phyloP scores from a whole-genome alignment of 2,888 invertebrate species.

The Sinopyrophorus schimmeli region DNA sequence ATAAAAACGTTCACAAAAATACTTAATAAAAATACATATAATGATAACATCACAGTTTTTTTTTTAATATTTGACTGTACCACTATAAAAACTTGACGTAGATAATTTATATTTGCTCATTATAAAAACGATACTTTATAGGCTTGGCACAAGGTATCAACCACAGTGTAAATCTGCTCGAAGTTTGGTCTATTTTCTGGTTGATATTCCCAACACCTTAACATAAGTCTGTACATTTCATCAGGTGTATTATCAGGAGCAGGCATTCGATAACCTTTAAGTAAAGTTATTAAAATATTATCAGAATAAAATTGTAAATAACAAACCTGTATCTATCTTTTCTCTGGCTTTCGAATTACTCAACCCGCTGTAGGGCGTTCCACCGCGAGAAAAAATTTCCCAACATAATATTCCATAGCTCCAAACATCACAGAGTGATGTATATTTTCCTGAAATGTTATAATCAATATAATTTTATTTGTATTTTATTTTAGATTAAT shows the following conservation, averaged over 20 bases:
- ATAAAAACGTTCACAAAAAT: too few species aligned
- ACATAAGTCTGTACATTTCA: constrained; percentile 88
- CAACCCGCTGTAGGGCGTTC: constrained; percentile 91
- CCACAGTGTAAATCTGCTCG: constrained; percentile 79
- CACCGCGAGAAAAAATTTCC: constrained; percentile 95
- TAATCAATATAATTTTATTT: too few species aligned
- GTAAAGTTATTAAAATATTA: constrained; percentile 5
- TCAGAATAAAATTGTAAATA: not conserved
- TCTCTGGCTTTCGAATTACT: constrained; percentile 92
- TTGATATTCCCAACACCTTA: constrained; percentile 92
- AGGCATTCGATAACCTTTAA: constrained; percentile 88
- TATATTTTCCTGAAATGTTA: constrained; percentile 82
- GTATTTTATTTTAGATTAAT: constrained; percentile 1
- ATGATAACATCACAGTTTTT: constrained; percentile 26
- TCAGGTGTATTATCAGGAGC: constrained; percentile 86
- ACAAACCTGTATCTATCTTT: constrained; percentile 85
- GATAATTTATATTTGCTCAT: constrained; percentile 16
- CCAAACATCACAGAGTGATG: constrained; percentile 95
- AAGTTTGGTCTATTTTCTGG: constrained; percentile 91
- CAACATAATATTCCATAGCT: constrained; percentile 95
- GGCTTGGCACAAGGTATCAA: constrained; percentile 63
- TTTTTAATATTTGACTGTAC: constrained; percentile 1
- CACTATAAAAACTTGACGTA: constrained; percentile 5
- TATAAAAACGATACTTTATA: constrained; percentile 50
- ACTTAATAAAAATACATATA: too few species aligned